These are phyloP conservation scores for Ardeotis arabs DNA, from an alignment of 2,113 vertebrate species.

Conservation along the genomic window DNA sequence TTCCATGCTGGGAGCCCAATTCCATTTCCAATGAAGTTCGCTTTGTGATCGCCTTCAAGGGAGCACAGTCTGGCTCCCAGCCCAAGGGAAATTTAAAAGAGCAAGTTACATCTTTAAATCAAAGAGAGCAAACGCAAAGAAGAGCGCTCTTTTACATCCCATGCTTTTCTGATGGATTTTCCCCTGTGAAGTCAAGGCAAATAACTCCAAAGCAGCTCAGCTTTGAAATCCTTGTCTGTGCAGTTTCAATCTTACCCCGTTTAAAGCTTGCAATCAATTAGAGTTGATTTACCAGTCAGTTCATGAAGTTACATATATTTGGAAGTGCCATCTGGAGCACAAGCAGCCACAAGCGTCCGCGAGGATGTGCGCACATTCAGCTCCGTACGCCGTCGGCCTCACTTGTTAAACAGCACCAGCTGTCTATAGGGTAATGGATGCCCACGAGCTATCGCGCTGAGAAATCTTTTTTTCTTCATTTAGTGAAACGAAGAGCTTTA, in stretches of 20 bases:
- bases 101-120: slow-evolving; percentile 58
- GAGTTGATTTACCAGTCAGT: background rate
- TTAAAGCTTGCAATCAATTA: slow-evolving; percentile 9
- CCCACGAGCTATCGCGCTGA: background rate
- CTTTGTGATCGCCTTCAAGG: slow-evolving; percentile 53
- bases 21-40: slow-evolving; percentile 20
- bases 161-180: background rate
- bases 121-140: slow-evolving; percentile 35
- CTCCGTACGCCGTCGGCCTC: background rate
- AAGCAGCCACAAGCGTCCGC: background rate
- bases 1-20: slow-evolving; percentile 42
- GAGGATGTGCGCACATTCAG: background rate
- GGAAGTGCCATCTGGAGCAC: slow-evolving; percentile 36
- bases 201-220: background rate
- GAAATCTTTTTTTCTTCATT: background rate
- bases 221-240: background rate
- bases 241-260: background rate
- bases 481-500: background rate
- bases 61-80: slow-evolving; percentile 9
- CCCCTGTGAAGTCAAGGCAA: background rate
- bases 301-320: background rate
- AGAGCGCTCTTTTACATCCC: slow-evolving; percentile 9
- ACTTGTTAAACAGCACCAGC: background rate
- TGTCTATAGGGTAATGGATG: background rate
- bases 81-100: slow-evolving; percentile 49